phyloP scores from a whole-genome alignment of 1,140 invertebrate genomes.

The Aricia agestis region DNA sequence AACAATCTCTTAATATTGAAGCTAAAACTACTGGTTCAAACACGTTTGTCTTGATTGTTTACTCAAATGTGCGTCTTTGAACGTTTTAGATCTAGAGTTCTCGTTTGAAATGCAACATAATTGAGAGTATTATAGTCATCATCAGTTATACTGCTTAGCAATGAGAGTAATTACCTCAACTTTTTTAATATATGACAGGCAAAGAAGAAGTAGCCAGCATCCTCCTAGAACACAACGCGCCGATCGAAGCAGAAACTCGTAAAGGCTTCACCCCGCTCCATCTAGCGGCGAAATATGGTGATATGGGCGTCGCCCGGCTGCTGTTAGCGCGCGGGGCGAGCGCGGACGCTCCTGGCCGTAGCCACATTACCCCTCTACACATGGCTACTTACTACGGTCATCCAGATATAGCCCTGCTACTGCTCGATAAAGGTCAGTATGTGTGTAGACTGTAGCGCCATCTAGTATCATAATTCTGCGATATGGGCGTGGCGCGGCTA shows the following conservation, averaged over 20 bases:
- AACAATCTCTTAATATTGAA: too few species aligned
- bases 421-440: conserved; percentile 88
- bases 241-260: conserved; percentile 92
- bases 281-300: conserved; percentile 97
- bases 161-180: too few species aligned
- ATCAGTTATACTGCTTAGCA: too few species aligned
- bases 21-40: too few species aligned
- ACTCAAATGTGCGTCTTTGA: too few species aligned
- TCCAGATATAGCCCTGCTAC: conserved; percentile 91
- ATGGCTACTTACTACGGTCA: conserved; percentile 99
- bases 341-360: conserved; percentile 97
- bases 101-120: too few species aligned
- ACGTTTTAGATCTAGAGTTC: too few species aligned
- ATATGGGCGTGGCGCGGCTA: conserved; percentile 85
- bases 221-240: conserved; percentile 95
- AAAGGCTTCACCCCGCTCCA: conserved; percentile 99
- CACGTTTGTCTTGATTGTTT: too few species aligned
- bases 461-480: conserved; percentile 82
- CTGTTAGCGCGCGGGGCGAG: conserved; percentile 91
- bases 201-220: conserved; percentile 88
- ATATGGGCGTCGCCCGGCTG: conserved; percentile 92
- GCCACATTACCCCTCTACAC: conserved; percentile 97
- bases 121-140: too few species aligned
- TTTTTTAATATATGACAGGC: conserved; percentile 45
- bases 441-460: conserved; percentile 78